Conservation (phyloP, 2,888 invertebrate species). For the Mimas tiliae region DNA sequence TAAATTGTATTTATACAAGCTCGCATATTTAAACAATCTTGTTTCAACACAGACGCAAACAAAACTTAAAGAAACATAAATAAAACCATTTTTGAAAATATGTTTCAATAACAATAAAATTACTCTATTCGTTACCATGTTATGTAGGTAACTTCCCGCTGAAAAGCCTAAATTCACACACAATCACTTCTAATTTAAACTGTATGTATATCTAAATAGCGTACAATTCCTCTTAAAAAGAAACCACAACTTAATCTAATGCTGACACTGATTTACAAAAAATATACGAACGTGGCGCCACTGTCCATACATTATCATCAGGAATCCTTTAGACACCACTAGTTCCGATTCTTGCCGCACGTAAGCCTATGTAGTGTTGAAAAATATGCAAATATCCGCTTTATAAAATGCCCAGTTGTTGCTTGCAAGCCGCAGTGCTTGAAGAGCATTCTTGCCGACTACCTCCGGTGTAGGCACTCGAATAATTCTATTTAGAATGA, state of each 20-base stretch:
- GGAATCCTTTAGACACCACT: neutral
- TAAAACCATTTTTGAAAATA: neutral
- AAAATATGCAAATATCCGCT: constrained; percentile 10
- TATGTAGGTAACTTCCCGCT: neutral
- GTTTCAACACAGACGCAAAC: too few relatives aligned
- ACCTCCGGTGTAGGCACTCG: constrained; percentile 68
- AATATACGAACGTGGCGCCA: neutral
- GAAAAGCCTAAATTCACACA: neutral
- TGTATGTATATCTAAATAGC: neutral
- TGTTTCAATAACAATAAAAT: neutral
- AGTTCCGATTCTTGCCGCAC: constrained; percentile 5
- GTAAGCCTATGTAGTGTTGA: neutral
- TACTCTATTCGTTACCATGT: constrained; percentile 1
- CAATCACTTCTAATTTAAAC: neutral
- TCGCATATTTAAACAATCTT: too few relatives aligned
- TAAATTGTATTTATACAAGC: too few relatives aligned
- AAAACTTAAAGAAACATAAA: too few relatives aligned
- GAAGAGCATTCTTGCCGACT: constrained; percentile 63
- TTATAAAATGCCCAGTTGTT: constrained; percentile 40
- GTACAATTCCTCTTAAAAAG: neutral
- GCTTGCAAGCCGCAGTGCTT: constrained; percentile 46
- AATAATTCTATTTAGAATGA: constrained; percentile 54
- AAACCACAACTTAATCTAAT: neutral
- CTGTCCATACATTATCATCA: constrained; percentile 1
- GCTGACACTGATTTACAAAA: neutral